Conservation (phyloP, 2,797 vertebrate species). For the Sebastes itinus region DNA sequence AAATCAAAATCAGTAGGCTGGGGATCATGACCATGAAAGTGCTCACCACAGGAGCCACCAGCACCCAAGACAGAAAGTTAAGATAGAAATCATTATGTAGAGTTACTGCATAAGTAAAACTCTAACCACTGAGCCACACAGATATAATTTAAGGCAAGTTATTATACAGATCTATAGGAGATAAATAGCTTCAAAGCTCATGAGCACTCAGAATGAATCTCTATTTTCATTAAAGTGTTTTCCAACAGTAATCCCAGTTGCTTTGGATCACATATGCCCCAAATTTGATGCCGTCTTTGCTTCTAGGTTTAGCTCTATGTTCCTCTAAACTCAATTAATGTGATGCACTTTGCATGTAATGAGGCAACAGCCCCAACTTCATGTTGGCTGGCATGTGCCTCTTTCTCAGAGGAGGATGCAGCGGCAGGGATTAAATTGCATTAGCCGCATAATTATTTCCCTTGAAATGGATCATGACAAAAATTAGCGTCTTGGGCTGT, state of each 20-base stretch:
- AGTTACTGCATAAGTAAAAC: background rate
- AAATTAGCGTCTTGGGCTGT: slow-evolving; percentile 52
- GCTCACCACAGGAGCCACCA: background rate
- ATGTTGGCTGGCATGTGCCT: slow-evolving; percentile 58
- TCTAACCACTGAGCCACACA: background rate
- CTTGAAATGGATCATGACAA: slow-evolving; percentile 70
- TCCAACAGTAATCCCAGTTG: slow-evolving; percentile 38
- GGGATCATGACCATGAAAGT: too few species aligned
- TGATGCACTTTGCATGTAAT: slow-evolving; percentile 68
- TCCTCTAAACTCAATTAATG: slow-evolving; percentile 69
- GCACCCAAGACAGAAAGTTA: background rate
- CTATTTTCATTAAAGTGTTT: background rate
- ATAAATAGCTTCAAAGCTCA: slow-evolving; percentile 3
- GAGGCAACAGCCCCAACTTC: slow-evolving; percentile 61
- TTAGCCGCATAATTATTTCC: slow-evolving; percentile 77
- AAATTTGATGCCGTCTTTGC: slow-evolving; percentile 31
- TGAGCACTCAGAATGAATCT: slow-evolving; percentile 7
- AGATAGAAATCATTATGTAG: background rate
- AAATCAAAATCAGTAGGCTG: too few species aligned
- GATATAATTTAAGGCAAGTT: background rate
- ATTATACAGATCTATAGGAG: background rate
- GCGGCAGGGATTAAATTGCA: slow-evolving; percentile 75
- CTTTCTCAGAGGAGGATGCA: slow-evolving; percentile 68
- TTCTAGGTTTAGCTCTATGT: slow-evolving; percentile 51
- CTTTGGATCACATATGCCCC: slow-evolving; percentile 50